Base-by-base conservation (phyloP, 2,888 invertebrate species). In the Hipparchia semele region DNA sequence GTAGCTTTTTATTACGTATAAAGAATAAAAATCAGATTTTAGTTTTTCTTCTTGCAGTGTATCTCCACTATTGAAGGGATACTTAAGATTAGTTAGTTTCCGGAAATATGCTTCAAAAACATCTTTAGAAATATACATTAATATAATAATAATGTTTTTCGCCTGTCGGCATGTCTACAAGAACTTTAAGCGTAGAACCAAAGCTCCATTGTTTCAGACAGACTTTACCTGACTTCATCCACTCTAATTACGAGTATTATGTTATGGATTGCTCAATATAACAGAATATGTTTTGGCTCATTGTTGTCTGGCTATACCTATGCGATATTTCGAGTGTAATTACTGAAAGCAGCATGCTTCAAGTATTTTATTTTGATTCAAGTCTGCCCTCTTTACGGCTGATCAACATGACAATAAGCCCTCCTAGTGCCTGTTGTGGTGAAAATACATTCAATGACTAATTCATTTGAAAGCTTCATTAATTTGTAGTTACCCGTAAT, bases 151-250 rank as follows among this genome's bases (percentile, higher is more conserved):
- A 59, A 8, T 23, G 7, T 60, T 12, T 60, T 61, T 5, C 12
- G 9, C 4, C 39, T 10, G 58, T 58, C 8, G 58, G 58, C 58
- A 64, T 33, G 53, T 65, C 7, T 65, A 12, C 53, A 33, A 33
- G 3, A 23, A 23, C 53, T 51, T 53, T 12, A 70, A 53, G 62
- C 5, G 12, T 45, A 61, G 62, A 13, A 12, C 62, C 56, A 39
- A 54, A 70, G 62, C 23, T 13, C 56, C 56, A 64, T 70, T 70
- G 70, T 70, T 60, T 33, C 54, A 45, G 54, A 2, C 61, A 61
- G 69, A 60, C 70, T 64, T 54, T 61, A 69, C 51, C 61, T 33
- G 65, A 61, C 69, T 69, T 45, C 56, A 59, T 12, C 33, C 59
- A 60, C 60, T 67, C 56, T 67, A 67, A 67, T 67, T 56, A 58